Conservation (phyloP, 2,113 vertebrate species). For the Scartelaos histophorus region DNA sequence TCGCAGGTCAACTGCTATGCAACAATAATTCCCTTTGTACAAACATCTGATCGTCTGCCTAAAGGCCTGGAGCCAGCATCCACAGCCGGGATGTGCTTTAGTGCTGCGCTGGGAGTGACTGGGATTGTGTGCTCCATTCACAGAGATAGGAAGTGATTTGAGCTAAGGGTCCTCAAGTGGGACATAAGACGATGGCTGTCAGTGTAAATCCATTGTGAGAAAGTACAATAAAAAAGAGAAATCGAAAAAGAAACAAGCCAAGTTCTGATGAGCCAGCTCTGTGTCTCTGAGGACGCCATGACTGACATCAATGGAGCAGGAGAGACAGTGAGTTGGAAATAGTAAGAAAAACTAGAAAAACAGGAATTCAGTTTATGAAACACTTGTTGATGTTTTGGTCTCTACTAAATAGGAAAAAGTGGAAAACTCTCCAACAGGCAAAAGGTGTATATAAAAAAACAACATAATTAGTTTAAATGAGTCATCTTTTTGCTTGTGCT, state of each 20-base stretch:
- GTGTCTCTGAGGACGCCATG: conserved; percentile 18
- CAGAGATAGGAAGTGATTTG: conserved; percentile 21
- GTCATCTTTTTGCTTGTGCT: neutral
- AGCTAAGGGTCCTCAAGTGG: conserved; percentile 35
- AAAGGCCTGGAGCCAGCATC: conserved; percentile 34
- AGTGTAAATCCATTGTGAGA: conserved; percentile 8
- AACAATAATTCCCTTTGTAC: conserved; percentile 35
- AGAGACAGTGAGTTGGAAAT: conserved; percentile 27
- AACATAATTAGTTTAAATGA: conserved; percentile 15
- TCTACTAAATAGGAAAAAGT: conserved; percentile 12
- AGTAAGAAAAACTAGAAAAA: conserved; percentile 39
- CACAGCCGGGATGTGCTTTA: conserved; percentile 5
- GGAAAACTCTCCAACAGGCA: neutral
- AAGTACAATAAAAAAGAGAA: conserved; percentile 19
- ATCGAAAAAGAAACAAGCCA: conserved; percentile 24
- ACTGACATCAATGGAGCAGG: conserved; percentile 31
- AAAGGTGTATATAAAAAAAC: neutral
- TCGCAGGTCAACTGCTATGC: conserved; percentile 40
- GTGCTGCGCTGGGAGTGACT: neutral
- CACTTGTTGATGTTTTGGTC: conserved; percentile 20
- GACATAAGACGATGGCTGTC: conserved; percentile 30
- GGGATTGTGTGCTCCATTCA: neutral
- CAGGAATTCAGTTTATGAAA: conserved; percentile 28
- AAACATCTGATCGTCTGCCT: conserved; percentile 29
- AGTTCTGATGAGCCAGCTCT: conserved; percentile 8